A percentile compares a stretch with the other conserved stretches of the same genome.
phyloP scores from a whole-genome alignment of 2,797 vertebrate genomes.

The Coccyzus lansbergi region DNA sequence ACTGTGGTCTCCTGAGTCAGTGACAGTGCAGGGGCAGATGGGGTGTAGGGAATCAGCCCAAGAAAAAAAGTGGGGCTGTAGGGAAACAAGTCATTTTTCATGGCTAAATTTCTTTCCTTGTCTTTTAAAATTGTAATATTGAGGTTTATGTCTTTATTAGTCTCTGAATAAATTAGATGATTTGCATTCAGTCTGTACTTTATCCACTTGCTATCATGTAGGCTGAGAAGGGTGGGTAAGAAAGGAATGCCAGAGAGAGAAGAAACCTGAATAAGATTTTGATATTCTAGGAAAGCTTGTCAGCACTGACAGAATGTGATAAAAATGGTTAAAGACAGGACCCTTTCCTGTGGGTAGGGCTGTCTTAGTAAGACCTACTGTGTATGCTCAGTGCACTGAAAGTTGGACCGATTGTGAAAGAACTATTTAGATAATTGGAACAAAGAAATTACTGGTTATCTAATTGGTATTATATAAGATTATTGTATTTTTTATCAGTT shows the following conservation, averaged over 20 bases:
- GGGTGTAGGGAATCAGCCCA: rapidly evolving
- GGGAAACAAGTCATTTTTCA: neutral
- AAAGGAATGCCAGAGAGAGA: neutral
- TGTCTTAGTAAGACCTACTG: neutral
- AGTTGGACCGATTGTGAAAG: neutral
- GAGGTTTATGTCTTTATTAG: neutral
- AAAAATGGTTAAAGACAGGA: neutral
- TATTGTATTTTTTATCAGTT: neutral
- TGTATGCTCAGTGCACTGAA: neutral
- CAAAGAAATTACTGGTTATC: neutral
- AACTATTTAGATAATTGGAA: neutral
- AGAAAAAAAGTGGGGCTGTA: neutral
- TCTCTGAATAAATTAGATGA: neutral
- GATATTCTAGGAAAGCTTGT: neutral
- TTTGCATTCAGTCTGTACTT: neutral
- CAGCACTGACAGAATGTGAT: neutral
- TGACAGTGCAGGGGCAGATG: rapidly evolving
- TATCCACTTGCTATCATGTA: neutral
- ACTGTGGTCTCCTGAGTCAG: neutral
- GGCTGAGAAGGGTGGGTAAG: neutral
- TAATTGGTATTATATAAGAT: neutral
- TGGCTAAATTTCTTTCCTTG: neutral
- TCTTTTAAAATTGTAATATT: neutral
- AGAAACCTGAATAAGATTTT: neutral
- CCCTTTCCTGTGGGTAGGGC: neutral